Evolutionary conservation across 1,140 invertebrate genomes (phyloP), one percentile per base, ranked within the genome.

Genomic region (Cotesia vestalis): DNA sequence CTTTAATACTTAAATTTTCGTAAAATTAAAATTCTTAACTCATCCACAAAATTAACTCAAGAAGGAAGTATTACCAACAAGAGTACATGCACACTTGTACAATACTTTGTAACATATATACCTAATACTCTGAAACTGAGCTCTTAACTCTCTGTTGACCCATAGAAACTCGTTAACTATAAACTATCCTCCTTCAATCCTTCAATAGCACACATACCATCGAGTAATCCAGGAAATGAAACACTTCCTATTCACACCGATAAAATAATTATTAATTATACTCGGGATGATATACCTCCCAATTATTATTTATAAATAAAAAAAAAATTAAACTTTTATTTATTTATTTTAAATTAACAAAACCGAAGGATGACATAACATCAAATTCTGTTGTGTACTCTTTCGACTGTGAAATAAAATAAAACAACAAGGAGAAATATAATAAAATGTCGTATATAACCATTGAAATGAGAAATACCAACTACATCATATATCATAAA

Each of bases 151-250:
- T 46, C 60, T 17, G 55, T 52, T 66, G 70, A 60, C 70, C 70
- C 63, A 72, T 72, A 72, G 62, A 72, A 66, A 60, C 70, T 72
- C 63, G 70, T 72, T 72, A 72, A 72, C 70, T 72, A 55, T 40
- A 27, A 11, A 46, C 40, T 46, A 8, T 46, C 40, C 40, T 46
- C 40, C 40, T 46, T 46, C 40, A 46, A 46, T 46, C 6, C 6
- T 46, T 46, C 40, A 46, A 46, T 46, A 46, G 40, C 17, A 59
- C 27, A 9, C 9, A 12, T 55, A 14, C 17, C 12, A 55, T 14
- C 53, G n/a, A 55, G 53, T 17, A 9, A 59, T 9, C 17, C 57
- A 59, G 20, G 8, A 20, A 17, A 59, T 20, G 14, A 59, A 27
- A 59, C 20, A 59, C 57, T 59, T 59, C 57, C 53, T 55, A n/a